These are phyloP conservation scores for Halcyon malimbica DNA, from an alignment of 2,113 vertebrate species.

Conservation along the genomic window DNA sequence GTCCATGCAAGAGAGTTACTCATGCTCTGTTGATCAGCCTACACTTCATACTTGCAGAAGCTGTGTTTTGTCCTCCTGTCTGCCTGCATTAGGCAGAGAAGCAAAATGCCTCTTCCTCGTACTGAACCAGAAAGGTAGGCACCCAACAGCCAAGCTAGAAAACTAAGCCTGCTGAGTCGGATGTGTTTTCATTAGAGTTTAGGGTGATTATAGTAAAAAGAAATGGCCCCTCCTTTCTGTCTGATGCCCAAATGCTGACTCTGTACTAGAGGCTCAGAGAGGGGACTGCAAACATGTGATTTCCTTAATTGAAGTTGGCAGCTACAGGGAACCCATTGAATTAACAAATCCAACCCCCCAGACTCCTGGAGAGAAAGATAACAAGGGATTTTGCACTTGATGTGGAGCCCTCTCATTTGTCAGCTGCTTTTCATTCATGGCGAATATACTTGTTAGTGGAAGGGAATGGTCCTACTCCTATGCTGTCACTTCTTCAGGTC, in stretches of 20 bases:
- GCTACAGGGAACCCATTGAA: conserved; percentile 48
- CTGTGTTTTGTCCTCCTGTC: conserved; percentile 59
- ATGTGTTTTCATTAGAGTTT: conserved; percentile 67
- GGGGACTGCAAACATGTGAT: conserved; percentile 42
- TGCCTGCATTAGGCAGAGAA: conserved; percentile 54
- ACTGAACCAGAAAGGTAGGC: conserved; percentile 36
- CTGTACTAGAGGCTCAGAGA: conserved; percentile 19
- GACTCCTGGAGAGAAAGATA: conserved; percentile 59
- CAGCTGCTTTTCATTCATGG: conserved; percentile 34
- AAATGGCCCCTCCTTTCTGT: conserved; percentile 41
- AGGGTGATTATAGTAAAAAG: conserved; percentile 61
- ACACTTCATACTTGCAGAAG: conserved; percentile 42
- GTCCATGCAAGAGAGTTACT: background rate
- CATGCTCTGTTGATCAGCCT: conserved; percentile 1
- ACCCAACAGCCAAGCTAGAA: conserved; percentile 1
- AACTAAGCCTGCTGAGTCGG: conserved; percentile 49
- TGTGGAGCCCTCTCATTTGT: conserved; percentile 36
- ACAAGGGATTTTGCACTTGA: conserved; percentile 47
- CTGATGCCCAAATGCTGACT: conserved; percentile 60
- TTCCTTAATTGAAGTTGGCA: conserved; percentile 67
- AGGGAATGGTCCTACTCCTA: background rate
- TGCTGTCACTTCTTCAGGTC: background rate
- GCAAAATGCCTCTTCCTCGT: conserved; percentile 40
- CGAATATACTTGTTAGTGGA: conserved; percentile 7
- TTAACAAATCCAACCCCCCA: conserved; percentile 25